A percentile compares a stretch with the other conserved stretches of the same genome.
phyloP scores from a whole-genome alignment of 1,140 invertebrate genomes.

The Drosophila trapezifrons region DNA sequence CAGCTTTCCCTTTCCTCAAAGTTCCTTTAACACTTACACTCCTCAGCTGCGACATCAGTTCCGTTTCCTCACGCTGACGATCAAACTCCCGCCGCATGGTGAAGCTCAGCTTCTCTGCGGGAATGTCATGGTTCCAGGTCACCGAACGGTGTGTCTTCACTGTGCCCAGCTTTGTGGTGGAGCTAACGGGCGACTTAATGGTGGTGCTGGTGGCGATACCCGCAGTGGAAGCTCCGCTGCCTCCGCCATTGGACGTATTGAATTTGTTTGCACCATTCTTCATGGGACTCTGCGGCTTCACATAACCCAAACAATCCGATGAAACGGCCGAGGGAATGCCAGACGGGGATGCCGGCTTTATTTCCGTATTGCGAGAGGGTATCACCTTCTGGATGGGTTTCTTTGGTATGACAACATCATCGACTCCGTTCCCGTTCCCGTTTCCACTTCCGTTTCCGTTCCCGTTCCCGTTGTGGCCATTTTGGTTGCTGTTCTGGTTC shows the following conservation, averaged over 20 bases:
- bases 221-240: background rate
- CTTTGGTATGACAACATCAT: conserved; percentile 84
- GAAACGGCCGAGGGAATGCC: conserved; percentile 48
- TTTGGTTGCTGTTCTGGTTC: conserved; percentile 48
- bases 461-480: conserved; percentile 56
- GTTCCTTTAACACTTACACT: conserved; percentile 86
- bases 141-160: conserved; percentile 77
- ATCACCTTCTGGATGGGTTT: conserved; percentile 87
- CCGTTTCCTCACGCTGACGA: conserved; percentile 94
- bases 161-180: conserved; percentile 58
- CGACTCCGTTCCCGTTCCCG: conserved; percentile 58
- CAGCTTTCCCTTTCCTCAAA: conserved; percentile 83
- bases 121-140: conserved; percentile 89
- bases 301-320: conserved; percentile 86
- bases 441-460: conserved; percentile 36
- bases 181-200: conserved; percentile 83
- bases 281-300: conserved; percentile 89
- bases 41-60: conserved; percentile 92
- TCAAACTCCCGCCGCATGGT: conserved; percentile 96
- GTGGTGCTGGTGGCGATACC: conserved; percentile 34
- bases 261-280: conserved; percentile 84
- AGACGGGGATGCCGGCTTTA: conserved; percentile 52
- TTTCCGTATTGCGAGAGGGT: conserved; percentile 84
- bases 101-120: conserved; percentile 92
- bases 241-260: conserved; percentile 65